These are phyloP conservation scores for Clarias gariepinus DNA, from an alignment of 2,113 vertebrate species.

Conservation along the genomic window DNA sequence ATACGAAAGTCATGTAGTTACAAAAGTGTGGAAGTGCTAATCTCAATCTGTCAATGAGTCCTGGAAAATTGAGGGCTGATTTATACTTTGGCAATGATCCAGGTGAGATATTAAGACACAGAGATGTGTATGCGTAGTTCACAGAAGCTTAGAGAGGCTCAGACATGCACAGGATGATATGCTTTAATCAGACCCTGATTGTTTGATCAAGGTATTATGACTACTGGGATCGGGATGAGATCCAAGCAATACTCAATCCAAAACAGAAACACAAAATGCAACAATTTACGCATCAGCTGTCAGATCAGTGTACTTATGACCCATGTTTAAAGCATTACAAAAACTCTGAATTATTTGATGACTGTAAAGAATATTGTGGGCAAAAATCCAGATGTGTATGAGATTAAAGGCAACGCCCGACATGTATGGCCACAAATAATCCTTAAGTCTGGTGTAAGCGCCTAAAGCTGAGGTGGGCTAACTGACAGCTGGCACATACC, in stretches of 20 bases:
- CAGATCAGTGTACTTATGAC: neutral
- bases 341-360: neutral
- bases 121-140: neutral
- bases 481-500: neutral
- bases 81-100: neutral
- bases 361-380: neutral
- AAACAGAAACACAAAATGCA: neutral
- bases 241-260: neutral
- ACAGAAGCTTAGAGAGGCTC: neutral
- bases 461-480: neutral
- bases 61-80: neutral
- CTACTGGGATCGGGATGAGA: neutral
- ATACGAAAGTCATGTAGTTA: neutral
- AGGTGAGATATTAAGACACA: neutral
- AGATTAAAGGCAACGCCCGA: neutral
- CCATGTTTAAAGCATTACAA: neutral
- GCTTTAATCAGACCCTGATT: neutral
- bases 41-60: neutral
- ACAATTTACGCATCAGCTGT: neutral
- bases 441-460: neutral
- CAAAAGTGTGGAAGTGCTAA: neutral
- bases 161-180: neutral
- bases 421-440: neutral
- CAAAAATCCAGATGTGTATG: neutral
- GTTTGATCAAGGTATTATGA: neutral